Conservation (phyloP, 2,113 vertebrate genomes). For the Hypomesus transpacificus region DNA sequence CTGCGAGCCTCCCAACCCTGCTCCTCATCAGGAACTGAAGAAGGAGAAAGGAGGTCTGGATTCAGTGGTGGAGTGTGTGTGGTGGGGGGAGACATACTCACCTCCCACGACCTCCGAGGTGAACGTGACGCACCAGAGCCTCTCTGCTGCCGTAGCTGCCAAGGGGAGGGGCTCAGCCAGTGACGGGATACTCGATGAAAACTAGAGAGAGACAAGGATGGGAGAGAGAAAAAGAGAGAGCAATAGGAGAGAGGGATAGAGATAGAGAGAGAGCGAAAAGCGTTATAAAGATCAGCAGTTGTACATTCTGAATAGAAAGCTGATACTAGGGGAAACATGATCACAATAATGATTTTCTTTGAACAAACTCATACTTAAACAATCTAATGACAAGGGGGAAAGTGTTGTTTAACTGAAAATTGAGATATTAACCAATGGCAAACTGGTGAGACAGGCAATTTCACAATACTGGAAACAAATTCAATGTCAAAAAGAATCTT, state of each 20-base stretch:
- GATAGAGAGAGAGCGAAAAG: not conserved
- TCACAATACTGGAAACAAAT: too few species aligned
- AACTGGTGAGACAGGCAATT: too few species aligned
- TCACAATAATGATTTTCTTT: constrained; percentile 26
- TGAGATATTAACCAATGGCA: too few species aligned
- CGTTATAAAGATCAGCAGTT: constrained; percentile 45
- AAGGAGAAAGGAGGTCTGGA: not conserved
- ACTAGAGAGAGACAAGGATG: constrained; percentile 2
- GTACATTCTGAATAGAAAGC: constrained; percentile 53
- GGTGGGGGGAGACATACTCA: not conserved
- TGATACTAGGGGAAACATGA: constrained; percentile 47
- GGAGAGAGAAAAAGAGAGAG: not conserved
- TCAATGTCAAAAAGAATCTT: too few species aligned
- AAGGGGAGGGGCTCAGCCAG: constrained; percentile 47
- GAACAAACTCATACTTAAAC: constrained; percentile 34
- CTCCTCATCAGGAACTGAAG: constrained; percentile 2
- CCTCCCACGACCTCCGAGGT: constrained; percentile 23
- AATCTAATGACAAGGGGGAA: constrained; percentile 21
- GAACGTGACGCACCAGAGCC: constrained; percentile 40
- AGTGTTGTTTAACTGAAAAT: not conserved
- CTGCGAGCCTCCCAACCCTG: constrained; percentile 12
- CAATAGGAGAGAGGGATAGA: not conserved
- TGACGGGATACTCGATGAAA: not conserved
- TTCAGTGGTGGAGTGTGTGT: too few species aligned
- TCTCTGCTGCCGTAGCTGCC: constrained; percentile 24